Base-by-base conservation (phyloP, 2,888 invertebrate genomes). In the Drosophila nigricruria region DNA sequence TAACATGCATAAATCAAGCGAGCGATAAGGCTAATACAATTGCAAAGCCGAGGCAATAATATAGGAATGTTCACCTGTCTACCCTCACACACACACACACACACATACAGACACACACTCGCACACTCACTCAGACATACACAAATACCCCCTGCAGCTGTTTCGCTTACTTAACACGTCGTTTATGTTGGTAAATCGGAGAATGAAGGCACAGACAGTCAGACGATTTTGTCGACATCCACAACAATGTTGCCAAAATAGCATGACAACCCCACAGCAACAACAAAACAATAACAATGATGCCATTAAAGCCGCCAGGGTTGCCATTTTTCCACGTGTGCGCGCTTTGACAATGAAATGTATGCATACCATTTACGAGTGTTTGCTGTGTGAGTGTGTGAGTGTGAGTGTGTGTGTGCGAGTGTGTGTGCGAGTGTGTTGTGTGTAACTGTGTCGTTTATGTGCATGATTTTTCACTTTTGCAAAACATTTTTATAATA, bases 381-480 rank as follows among this genome's bases (percentile, higher is more conserved):
- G 60, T 56, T 47, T 67, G 63, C 42, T 45, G 43, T 36, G 57
- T 32, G 60, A 53, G 70, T 58, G 69, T 40, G 62, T 56, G 49
- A 54, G 67, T 53, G 65, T 30, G 60, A 23, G 23, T 34, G 43
- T 54, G 65, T 32, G 40, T 34, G 56, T 40, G n/a, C n/a, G n/a
- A n/a, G 59, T 57, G 67, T 54, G 66, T 42, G 62, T 50, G 50
- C 47, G 65, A 56, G 62, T 25, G 60, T 25, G 36, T 23, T 30
- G 20, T 49, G 53, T 65, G 75, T 34, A 62, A 60, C 63, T 73
- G 64, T 70, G 76, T 65, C 70, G 70, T 56, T 88, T 85, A 79
- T 85, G 88, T 82, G 82, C 65, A 82, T 89, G 90, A 84, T 88
- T 89, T 90, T 88, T 90, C 84, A 88, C 82, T 89, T 82, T 75